Base-by-base conservation (phyloP, 2,113 vertebrate genomes). In the Lophochroa leadbeateri region DNA sequence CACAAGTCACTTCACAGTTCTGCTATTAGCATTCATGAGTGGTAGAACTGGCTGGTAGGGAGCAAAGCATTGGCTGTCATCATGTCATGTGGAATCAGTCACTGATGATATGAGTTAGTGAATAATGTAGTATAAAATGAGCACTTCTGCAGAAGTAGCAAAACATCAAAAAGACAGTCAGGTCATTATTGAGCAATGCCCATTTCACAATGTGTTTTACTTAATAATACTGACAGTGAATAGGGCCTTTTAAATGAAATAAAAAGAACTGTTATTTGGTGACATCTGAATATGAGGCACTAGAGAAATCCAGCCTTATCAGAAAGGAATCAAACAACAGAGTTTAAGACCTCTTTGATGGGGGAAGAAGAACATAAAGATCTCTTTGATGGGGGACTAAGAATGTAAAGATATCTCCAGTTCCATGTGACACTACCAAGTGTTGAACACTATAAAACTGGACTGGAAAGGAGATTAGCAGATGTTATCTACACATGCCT, bases 71-170 rank as follows among this genome's bases (percentile, higher is more conserved):
- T 13, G 53, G 4, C 74, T 77, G 76, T 88, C 72, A 58, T 41
- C 67, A 60, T 58, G 9, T 86, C 60, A 6, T 16, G 60, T 74
- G 44, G 31, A 74, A 81, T 88, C 80, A 77, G 72, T 81, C 91
- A 65, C 64, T 0, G 0, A 55, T 39, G 49, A 57, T 31, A 70
- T 0, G 37, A 83, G 65, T 52, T 46, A 21, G 31, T 64, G 74
- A 87, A 90, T 58, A 93, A 87, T 4, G 3, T 1, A 35, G 68
- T 21, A 44, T 31, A 61, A 74, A 80, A 35, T 13, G 63, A 94
- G 63, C 76, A 57, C 44, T 83, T 82, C 61, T 57, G 88, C 58
- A 69, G 83, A 83, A 65, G 86, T 10, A n/a, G 69, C 68, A 86
- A 74, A 80, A 43, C 53, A 81, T 37, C 63, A 67, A 43, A 91